Conservation (phyloP, 2,113 vertebrate species). For the Pantherophis guttatus region DNA sequence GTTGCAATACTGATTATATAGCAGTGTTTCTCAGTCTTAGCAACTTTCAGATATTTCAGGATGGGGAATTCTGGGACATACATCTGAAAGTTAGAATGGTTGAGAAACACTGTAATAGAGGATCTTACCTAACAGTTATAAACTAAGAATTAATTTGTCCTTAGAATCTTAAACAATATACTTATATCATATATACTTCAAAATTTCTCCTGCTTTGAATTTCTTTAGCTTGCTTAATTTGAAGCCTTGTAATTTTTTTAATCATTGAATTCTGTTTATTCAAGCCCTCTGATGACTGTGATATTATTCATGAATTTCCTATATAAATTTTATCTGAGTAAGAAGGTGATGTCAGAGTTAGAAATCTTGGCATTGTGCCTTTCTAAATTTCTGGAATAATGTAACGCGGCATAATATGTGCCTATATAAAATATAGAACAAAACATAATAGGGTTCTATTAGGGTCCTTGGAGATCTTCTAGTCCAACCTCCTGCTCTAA, state of each 20-base stretch:
- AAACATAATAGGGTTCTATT: not conserved
- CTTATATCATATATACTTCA: not conserved
- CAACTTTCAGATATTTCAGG: not conserved
- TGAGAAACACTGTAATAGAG: not conserved
- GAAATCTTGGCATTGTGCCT: too few species aligned
- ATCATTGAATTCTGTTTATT: not conserved
- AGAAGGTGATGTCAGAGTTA: not conserved
- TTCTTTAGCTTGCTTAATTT: not conserved
- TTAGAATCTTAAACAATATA: not conserved
- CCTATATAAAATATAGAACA: not conserved
- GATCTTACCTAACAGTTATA: not conserved
- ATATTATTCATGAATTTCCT: not conserved
- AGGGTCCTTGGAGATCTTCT: not conserved
- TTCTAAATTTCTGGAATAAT: not conserved
- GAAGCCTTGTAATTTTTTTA: not conserved
- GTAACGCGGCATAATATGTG: too few species aligned
- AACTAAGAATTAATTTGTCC: not conserved
- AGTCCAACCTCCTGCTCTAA: not conserved
- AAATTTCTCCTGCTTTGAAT: not conserved
- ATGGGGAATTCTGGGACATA: not conserved
- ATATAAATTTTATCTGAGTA: not conserved
- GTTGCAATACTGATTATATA: not conserved
- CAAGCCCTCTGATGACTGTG: not conserved
- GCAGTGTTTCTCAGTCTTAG: not conserved
- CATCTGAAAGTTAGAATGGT: not conserved